phyloP scores from a whole-genome alignment of 1,140 invertebrate genomes.

The Orius laevigatus region DNA sequence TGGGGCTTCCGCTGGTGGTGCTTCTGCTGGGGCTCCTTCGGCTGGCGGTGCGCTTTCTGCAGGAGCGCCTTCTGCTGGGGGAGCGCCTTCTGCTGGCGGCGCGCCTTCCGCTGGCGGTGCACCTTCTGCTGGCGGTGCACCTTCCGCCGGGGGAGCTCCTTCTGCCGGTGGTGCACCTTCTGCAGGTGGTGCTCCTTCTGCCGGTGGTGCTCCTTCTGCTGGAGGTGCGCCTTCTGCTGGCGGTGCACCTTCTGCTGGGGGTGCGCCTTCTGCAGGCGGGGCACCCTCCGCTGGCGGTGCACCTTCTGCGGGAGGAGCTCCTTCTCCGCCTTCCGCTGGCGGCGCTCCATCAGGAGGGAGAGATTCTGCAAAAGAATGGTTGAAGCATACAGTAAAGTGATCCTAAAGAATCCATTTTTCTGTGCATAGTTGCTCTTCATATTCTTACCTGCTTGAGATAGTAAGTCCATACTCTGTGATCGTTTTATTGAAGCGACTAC shows the following conservation, averaged over 20 bases:
- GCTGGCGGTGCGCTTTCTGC: constrained; percentile 26
- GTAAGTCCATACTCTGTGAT: constrained; percentile 20
- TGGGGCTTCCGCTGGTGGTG: constrained; percentile 22
- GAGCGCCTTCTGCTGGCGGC: constrained; percentile 12
- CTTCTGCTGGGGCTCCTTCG: constrained; percentile 28
- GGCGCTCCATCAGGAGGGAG: neutral
- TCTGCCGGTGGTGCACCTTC: constrained; percentile 22
- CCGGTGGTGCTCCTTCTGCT: constrained; percentile 7
- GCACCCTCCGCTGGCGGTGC: constrained; percentile 26
- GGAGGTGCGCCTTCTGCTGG: neutral
- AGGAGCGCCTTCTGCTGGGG: constrained; percentile 25
- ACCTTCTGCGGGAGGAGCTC: too few species aligned
- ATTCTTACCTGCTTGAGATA: constrained; percentile 17
- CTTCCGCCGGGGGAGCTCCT: constrained; percentile 20
- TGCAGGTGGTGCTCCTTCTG: constrained; percentile 13
- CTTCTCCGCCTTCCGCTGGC: constrained; percentile 24
- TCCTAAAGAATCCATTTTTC: too few species aligned
- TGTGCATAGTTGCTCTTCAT: too few species aligned
- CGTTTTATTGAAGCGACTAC: constrained; percentile 23
- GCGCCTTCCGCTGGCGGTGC: constrained; percentile 26
- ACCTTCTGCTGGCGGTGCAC: constrained; percentile 21
- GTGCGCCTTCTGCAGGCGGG: constrained; percentile 26
- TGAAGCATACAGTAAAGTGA: neutral
- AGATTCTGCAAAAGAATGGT: neutral
- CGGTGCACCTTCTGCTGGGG: constrained; percentile 22